Evolutionary conservation across 2,888 invertebrate genomes (phyloP).

Genomic region (Petrolisthes cinctipes): DNA sequence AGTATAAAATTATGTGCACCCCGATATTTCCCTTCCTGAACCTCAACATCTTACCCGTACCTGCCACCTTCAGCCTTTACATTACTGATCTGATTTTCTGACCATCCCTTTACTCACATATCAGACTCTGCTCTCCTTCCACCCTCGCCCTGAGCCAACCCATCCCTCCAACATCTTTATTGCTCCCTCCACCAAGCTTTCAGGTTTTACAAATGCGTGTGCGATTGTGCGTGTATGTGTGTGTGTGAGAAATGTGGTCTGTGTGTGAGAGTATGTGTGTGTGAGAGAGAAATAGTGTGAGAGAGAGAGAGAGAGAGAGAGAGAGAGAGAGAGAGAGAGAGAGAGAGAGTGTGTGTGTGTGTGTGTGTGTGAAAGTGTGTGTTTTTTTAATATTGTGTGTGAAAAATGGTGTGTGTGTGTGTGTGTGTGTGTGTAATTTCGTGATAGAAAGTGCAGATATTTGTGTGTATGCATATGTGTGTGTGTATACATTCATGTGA

Average conservation of each 20-base stretch:
- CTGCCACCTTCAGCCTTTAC: not conserved
- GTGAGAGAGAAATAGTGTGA: too few species aligned
- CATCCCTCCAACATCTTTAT: conserved; percentile 11
- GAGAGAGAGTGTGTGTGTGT: not conserved
- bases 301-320: too few species aligned
- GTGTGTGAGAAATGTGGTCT: not conserved
- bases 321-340: too few species aligned
- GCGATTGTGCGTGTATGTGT: conserved; percentile 14
- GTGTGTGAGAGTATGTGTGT: not conserved
- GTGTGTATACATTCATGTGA: not conserved
- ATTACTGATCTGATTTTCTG: not conserved
- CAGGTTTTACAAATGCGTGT: not conserved
- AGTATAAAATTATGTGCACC: too few species aligned
- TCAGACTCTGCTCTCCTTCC: not conserved
- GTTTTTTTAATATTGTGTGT: not conserved
- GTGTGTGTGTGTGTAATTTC: not conserved
- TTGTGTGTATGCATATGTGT: not conserved
- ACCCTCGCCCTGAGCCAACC: not conserved
- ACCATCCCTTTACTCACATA: not conserved
- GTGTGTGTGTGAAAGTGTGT: conserved; percentile 13
- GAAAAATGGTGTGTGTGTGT: not conserved
- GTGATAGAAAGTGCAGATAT: not conserved
- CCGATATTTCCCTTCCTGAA: too few species aligned
- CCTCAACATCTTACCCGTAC: too few species aligned
- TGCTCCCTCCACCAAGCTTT: not conserved